Evolutionary conservation across 2,113 vertebrate species (phyloP).

Genomic region (Gobio gobio): DNA sequence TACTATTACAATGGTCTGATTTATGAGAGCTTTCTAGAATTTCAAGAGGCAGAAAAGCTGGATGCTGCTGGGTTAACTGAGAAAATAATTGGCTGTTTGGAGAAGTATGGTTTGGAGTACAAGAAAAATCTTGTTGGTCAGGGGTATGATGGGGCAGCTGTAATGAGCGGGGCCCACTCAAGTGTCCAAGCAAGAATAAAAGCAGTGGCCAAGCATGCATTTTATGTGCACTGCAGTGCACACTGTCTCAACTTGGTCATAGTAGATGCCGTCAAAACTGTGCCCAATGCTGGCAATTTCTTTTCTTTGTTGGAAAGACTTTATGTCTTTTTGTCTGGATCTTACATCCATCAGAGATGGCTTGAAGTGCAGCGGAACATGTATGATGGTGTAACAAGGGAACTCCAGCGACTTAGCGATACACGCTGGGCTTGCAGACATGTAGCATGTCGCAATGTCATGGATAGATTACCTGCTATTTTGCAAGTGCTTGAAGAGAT

Average conservation of each 20-base stretch:
- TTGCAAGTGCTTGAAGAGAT: conserved; percentile 41
- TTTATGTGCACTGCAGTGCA: conserved; percentile 4
- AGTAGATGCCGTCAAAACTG: conserved; percentile 46
- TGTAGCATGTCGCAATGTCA: conserved; percentile 39
- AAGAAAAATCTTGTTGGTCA: conserved; percentile 47
- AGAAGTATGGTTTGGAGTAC: conserved; percentile 48
- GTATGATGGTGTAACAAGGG: conserved; percentile 44
- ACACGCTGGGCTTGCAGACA: conserved; percentile 46
- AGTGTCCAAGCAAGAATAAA: conserved; percentile 41
- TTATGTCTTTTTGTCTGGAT: conserved; percentile 47
- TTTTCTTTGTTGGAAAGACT: conserved; percentile 44
- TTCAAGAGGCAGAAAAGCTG: conserved; percentile 42
- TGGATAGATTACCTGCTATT: conserved; percentile 53
- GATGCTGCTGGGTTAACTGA: conserved; percentile 42
- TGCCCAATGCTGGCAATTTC: conserved; percentile 42
- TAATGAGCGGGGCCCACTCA: conserved; percentile 40
- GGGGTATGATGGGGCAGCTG: conserved; percentile 33
- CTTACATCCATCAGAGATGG: conserved; percentile 49
- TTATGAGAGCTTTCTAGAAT: conserved; percentile 47
- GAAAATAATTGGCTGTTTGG: conserved; percentile 41
- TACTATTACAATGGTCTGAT: conserved; percentile 47
- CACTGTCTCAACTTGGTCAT: conserved; percentile 46
- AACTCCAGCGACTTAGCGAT: conserved; percentile 28
- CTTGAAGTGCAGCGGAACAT: conserved; percentile 41
- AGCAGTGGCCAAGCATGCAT: conserved; percentile 45